Percentiles rank a stretch among this genome's conserved stretches.
Evolutionary conservation across 2,888 invertebrate species (phyloP).

Genomic region (Cephus runcator): DNA sequence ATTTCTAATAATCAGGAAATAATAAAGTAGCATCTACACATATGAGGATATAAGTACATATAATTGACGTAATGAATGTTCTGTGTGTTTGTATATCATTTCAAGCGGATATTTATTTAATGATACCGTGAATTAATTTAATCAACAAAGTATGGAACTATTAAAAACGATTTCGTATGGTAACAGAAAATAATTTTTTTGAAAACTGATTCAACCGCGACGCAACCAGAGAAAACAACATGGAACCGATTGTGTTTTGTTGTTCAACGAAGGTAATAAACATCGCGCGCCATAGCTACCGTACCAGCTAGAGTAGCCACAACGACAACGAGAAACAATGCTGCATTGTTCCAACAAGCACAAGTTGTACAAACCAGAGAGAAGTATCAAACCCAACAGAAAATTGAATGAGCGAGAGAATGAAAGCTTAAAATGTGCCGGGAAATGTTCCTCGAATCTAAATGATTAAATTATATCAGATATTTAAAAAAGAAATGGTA

Average conservation of each 20-base stretch:
- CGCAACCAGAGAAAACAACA: neutral
- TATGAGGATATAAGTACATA: neutral
- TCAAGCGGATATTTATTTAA: neutral
- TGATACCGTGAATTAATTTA: neutral
- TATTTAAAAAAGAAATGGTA: too few relatives aligned
- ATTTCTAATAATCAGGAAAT: too few relatives aligned
- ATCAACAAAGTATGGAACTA: neutral
- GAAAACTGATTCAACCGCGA: constrained; percentile 34
- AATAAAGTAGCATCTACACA: neutral
- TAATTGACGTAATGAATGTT: neutral
- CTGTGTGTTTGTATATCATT: neutral
- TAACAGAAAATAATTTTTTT: neutral
- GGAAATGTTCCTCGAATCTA: neutral
- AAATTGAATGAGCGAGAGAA: neutral
- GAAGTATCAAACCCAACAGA: neutral
- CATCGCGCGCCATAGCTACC: constrained; percentile 32
- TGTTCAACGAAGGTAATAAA: constrained; percentile 40
- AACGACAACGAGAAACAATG: constrained; percentile 53
- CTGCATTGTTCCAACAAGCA: constrained; percentile 47
- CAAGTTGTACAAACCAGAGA: neutral
- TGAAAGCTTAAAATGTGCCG: neutral
- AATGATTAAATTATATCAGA: neutral
- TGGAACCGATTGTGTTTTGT: constrained; percentile 1
- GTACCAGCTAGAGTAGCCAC: constrained; percentile 47
- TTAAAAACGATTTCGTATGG: neutral